These are phyloP conservation scores for Silvanus unidentatus DNA, from an alignment of 2,888 invertebrate genomes.

Conservation along the genomic window DNA sequence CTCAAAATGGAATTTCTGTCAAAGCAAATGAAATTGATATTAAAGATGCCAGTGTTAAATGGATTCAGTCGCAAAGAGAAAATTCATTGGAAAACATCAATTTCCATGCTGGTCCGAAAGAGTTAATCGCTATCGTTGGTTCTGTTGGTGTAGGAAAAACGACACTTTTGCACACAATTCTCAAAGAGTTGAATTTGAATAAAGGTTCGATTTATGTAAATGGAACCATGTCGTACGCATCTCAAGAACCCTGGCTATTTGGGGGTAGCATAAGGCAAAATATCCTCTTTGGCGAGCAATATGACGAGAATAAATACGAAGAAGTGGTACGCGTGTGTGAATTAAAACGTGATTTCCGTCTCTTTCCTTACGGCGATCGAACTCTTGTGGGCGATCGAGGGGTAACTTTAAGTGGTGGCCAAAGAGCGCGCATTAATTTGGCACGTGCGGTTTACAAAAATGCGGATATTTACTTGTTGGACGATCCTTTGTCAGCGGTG, in stretches of 20 bases:
- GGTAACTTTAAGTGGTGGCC: conserved; percentile 68
- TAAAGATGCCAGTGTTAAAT: conserved; percentile 58
- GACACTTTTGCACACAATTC: conserved; percentile 49
- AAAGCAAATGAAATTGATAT: conserved; percentile 10
- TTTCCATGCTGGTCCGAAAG: conserved; percentile 58
- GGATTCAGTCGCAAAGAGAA: conserved; percentile 44
- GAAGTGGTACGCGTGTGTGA: conserved; percentile 64
- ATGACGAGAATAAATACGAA: conserved; percentile 60
- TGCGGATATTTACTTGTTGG: conserved; percentile 77
- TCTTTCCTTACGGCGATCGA: conserved; percentile 71
- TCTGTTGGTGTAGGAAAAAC: conserved; percentile 60
- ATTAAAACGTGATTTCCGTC: conserved; percentile 62
- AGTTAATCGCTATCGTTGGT: conserved; percentile 52
- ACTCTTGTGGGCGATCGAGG: conserved; percentile 74
- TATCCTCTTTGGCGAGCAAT: conserved; percentile 77
- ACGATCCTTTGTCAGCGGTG: conserved; percentile 85
- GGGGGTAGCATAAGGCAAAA: conserved; percentile 83
- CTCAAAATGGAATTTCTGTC: no score
- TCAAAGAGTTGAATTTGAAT: conserved; percentile 65
- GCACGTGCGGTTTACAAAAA: conserved; percentile 79
- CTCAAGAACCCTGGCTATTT: conserved; percentile 81
- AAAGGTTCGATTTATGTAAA: conserved; percentile 59
- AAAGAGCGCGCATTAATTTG: conserved; percentile 79
- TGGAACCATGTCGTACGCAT: conserved; percentile 69
- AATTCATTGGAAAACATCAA: conserved; percentile 55